Conservation (phyloP, 37 sponge, comb jelly and placozoan genomes). For the Oopsacas minuta region DNA sequence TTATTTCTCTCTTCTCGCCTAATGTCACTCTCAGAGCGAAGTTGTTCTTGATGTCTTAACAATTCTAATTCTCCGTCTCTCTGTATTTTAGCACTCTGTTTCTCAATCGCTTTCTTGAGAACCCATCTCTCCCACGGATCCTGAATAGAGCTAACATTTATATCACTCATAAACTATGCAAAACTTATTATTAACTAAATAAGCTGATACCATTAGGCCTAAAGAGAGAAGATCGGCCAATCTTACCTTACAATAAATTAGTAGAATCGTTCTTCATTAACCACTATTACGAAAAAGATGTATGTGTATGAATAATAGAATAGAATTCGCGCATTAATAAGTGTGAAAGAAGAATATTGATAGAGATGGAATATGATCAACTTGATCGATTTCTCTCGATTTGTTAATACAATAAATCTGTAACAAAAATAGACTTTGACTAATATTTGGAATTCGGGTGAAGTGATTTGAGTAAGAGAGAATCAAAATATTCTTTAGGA, state of each 20-base stretch:
- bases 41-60: neutral
- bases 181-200: neutral
- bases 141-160: neutral
- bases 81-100: neutral
- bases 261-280: neutral
- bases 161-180: no score
- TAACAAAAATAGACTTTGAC: neutral
- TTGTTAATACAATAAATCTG: neutral
- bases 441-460: neutral
- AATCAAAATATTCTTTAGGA: neutral
- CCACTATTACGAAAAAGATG: neutral
- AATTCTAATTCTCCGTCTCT: neutral
- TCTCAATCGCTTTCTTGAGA: neutral
- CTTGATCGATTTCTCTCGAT: no score
- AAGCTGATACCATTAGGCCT: no score
- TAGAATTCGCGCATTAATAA: no score
- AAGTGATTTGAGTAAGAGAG: neutral
- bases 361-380: no score
- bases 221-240: no score
- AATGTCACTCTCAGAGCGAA: neutral
- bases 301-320: no score
- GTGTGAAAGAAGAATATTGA: no score
- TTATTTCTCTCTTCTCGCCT: neutral
- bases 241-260: no score
- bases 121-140: conserved; percentile 10